Conservation (phyloP, 2,113 vertebrate species). For the Chamaea fasciata region DNA sequence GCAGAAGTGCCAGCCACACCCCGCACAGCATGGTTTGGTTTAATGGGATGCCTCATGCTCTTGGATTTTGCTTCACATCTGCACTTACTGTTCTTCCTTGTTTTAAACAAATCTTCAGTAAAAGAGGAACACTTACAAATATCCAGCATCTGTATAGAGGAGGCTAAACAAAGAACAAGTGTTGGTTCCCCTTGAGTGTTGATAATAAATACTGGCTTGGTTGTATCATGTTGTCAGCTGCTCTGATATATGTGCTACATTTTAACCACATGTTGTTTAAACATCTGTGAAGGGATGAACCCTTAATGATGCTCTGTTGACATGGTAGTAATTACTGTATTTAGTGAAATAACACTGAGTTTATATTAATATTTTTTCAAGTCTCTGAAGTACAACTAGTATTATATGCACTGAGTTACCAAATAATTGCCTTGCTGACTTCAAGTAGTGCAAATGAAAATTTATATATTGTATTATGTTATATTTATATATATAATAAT, state of each 20-base stretch:
- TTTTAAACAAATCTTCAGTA: constrained; percentile 25
- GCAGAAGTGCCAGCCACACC: not conserved
- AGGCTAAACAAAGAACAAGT: constrained; percentile 41
- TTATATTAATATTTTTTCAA: constrained; percentile 31
- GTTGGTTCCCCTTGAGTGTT: not conserved
- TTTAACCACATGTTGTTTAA: constrained; percentile 58
- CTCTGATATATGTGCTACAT: constrained; percentile 31
- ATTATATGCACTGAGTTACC: not conserved
- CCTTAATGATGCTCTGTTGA: constrained; percentile 17
- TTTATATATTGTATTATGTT: not conserved
- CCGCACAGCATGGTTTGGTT: accelerated
- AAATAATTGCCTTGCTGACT: not conserved
- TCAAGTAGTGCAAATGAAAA: not conserved
- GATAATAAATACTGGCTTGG: constrained; percentile 38
- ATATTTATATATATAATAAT: not conserved
- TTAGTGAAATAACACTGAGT: constrained; percentile 24
- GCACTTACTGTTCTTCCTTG: not conserved
- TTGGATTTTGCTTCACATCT: constrained; percentile 19
- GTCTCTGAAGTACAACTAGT: not conserved
- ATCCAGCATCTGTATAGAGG: not conserved
- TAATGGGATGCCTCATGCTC: not conserved
- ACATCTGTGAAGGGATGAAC: constrained; percentile 47
- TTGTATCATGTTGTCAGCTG: constrained; percentile 46
- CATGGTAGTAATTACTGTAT: constrained; percentile 38
- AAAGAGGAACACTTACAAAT: not conserved